phyloP scores from a whole-genome alignment of 2,113 vertebrate genomes.

The Apodemus speciosus region DNA sequence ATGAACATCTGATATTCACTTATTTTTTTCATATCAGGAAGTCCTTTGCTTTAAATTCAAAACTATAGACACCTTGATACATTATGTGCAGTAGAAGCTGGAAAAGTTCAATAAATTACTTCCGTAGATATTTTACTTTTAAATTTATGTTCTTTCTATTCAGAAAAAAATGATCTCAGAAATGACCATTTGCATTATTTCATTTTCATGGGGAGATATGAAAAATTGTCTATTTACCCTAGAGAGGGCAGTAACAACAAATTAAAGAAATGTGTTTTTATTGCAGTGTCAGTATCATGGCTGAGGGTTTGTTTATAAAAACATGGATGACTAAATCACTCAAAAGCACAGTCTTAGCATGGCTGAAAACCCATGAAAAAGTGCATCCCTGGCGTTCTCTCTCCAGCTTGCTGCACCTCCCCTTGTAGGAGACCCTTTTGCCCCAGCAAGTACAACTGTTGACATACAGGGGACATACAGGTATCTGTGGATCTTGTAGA shows the following conservation, averaged over 20 bases:
- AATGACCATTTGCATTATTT: background rate
- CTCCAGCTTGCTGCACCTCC: background rate
- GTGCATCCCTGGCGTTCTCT: background rate
- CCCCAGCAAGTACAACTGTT: background rate
- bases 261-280: background rate
- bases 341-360: background rate
- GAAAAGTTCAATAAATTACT: background rate
- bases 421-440: background rate
- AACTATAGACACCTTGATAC: background rate
- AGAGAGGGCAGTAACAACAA: background rate
- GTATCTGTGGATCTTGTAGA: background rate
- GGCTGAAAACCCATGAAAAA: background rate
- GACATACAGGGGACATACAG: background rate
- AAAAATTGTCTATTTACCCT: background rate
- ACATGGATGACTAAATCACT: background rate
- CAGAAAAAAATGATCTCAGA: background rate
- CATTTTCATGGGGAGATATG: background rate
- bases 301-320: background rate
- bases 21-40: background rate
- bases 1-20: background rate
- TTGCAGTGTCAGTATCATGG: background rate
- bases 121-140: background rate
- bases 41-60: background rate
- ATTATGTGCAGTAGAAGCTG: background rate
- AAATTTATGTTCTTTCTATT: background rate